Percentiles rank a stretch among this genome's conserved stretches.
These are phyloP conservation scores for Peucedramus taeniatus DNA, from an alignment of 2,113 vertebrate species.

Conservation along the genomic window DNA sequence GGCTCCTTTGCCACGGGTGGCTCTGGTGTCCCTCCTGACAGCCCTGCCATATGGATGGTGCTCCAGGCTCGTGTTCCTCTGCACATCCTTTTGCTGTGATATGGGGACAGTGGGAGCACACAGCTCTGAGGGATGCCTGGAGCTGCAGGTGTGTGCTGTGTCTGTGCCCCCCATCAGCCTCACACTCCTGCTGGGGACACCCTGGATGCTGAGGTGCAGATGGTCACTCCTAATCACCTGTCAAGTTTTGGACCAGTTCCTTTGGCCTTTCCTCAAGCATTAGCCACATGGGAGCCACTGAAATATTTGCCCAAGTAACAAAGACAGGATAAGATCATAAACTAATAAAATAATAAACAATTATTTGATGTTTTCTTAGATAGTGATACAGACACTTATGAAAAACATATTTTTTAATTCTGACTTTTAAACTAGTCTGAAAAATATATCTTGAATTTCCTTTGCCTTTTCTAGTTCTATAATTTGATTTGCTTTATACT, in stretches of 20 bases:
- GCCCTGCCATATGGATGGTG: fast-evolving
- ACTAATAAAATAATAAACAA: neutral
- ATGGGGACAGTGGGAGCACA: fast-evolving
- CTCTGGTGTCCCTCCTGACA: neutral
- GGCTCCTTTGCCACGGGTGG: neutral
- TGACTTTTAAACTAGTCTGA: neutral
- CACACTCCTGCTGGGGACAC: neutral
- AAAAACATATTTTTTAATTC: neutral
- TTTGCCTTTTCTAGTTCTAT: neutral
- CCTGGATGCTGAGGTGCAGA: fast-evolving
- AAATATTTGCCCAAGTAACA: neutral
- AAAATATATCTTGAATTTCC: neutral
- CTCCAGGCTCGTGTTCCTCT: neutral
- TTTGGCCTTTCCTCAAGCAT: neutral
- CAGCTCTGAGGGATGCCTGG: neutral
- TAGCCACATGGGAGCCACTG: neutral
- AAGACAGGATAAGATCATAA: neutral
- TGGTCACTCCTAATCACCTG: neutral
- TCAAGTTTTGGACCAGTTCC: neutral
- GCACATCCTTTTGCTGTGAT: neutral
- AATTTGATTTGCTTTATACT: neutral
- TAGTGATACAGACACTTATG: neutral
- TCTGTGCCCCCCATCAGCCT: fast-evolving
- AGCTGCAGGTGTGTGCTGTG: neutral
- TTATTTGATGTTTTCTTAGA: neutral